Conservation (phyloP, 2,888 invertebrate genomes). For the Xanthorhoe spadicearia region DNA sequence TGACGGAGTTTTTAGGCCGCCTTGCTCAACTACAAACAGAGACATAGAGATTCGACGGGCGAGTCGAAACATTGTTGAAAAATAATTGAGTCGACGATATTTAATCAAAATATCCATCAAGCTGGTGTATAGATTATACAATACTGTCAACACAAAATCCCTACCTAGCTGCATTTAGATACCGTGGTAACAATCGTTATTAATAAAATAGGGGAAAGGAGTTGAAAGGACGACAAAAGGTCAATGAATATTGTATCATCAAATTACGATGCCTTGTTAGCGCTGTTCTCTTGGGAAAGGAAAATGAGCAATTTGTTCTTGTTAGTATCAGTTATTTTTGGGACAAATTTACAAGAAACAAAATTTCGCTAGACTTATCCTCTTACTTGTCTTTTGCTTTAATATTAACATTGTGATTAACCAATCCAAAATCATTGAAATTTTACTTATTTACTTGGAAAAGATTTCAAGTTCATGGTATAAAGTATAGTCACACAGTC, state of each 20-base stretch:
- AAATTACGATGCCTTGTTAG: slow-evolving; percentile 31
- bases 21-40: too few relatives aligned
- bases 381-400: too few relatives aligned
- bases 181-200: slow-evolving; percentile 15
- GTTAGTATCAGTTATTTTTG: slow-evolving; percentile 1
- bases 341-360: not conserved
- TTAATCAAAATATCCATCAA: not conserved
- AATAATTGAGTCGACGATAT: too few relatives aligned
- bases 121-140: not conserved
- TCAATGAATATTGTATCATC: slow-evolving; percentile 35
- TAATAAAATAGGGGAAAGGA: slow-evolving; percentile 26
- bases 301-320: slow-evolving; percentile 16
- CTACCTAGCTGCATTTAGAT: not conserved
- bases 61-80: too few relatives aligned
- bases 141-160: not conserved
- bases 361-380: not conserved
- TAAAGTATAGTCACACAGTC: too few relatives aligned
- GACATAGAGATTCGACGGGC: too few relatives aligned
- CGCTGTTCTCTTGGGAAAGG: slow-evolving; percentile 15
- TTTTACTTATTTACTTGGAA: too few relatives aligned
- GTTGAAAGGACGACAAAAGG: slow-evolving; percentile 37
- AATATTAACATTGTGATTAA: too few relatives aligned
- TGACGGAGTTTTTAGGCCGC: too few relatives aligned
- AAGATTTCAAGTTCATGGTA: too few relatives aligned
- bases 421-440: too few relatives aligned